Base-by-base conservation (phyloP, 2,113 vertebrate genomes). In the Malurus alboscapulatus region DNA sequence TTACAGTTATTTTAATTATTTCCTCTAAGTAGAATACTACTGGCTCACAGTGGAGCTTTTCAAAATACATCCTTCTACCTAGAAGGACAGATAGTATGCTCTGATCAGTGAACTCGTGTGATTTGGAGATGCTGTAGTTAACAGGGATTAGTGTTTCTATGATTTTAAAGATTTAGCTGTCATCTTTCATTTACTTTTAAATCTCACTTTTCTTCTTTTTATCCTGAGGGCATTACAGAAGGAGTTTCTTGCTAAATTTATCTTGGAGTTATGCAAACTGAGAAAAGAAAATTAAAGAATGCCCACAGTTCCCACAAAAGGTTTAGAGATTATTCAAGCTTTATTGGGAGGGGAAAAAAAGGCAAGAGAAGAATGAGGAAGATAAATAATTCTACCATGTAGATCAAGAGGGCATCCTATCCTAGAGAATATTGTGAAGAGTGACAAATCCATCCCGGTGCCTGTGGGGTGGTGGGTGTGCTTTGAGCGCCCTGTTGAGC, bases 1-100 rank as follows among this genome's bases (percentile, higher is more conserved):
- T 95, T 95, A 91, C 42, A 94, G 75, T 93, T 77, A 42, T 63
- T 94, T 96, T 87, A 96, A 95, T 95, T 94, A 91, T 94, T 94
- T 95, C 51, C 16, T 55, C 17, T 7, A 84, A 80, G 62, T 87
- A 44, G 17, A 62, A 67, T 83, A 50, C 57, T 38, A 68, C 40
- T 78, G 59, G 55, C 57, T 96, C 22, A 54, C 40, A 32, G 22
- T 80, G 44, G 51, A 93, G 59, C 30, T 80, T 71, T 88, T 84
- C 17, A 78, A 77, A 85, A 67, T n/a, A 26, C 14, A 29, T 89
- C 42, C 82, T 32, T 74, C 26, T 80, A 76, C 62, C 48, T 92
- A 65, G 87, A 92, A 94, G 76, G 74, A 87, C 57, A 75, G 94
- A 81, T 65, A n/a, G 14, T 32, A 10, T n/a, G 25, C 65, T 95